Percentiles rank a stretch among this genome's conserved stretches.
phyloP scores from a whole-genome alignment of 2,797 vertebrate species.

The Darevskia nairensis region DNA sequence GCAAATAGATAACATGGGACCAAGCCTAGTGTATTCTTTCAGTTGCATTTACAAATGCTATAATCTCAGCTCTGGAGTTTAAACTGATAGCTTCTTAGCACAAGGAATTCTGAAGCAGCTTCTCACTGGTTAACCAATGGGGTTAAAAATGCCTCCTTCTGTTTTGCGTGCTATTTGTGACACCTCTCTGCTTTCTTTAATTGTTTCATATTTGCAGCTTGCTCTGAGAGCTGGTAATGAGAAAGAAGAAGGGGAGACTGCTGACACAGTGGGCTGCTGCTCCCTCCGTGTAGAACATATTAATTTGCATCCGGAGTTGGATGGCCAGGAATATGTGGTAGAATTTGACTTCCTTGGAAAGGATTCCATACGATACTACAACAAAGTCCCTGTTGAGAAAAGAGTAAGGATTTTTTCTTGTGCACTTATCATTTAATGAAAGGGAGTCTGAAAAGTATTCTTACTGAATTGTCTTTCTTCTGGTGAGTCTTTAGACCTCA shows the following conservation, averaged over 20 bases:
- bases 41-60: slow-evolving; percentile 42
- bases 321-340: slow-evolving; percentile 95
- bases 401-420: slow-evolving; percentile 81
- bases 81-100: not conserved
- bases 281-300: slow-evolving; percentile 96
- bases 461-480: not conserved
- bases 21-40: slow-evolving; percentile 42
- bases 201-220: slow-evolving; percentile 78
- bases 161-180: slow-evolving; percentile 3
- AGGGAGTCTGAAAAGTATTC: not conserved
- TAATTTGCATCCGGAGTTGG: slow-evolving; percentile 89
- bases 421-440: not conserved
- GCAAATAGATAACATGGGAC: slow-evolving; percentile 41
- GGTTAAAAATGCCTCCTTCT: slow-evolving; percentile 35
- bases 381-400: slow-evolving; percentile 97
- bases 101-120: not conserved
- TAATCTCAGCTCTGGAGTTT: not conserved
- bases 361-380: slow-evolving; percentile 98
- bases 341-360: slow-evolving; percentile 98
- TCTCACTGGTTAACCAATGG: not conserved
- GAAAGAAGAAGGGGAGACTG: slow-evolving; percentile 96
- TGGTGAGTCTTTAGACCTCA: not conserved
- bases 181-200: slow-evolving; percentile 1
- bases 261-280: slow-evolving; percentile 96
- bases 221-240: slow-evolving; percentile 95